Conservation (phyloP, 2,113 vertebrate genomes). For the Gnathonemus echidnorhynchus region DNA sequence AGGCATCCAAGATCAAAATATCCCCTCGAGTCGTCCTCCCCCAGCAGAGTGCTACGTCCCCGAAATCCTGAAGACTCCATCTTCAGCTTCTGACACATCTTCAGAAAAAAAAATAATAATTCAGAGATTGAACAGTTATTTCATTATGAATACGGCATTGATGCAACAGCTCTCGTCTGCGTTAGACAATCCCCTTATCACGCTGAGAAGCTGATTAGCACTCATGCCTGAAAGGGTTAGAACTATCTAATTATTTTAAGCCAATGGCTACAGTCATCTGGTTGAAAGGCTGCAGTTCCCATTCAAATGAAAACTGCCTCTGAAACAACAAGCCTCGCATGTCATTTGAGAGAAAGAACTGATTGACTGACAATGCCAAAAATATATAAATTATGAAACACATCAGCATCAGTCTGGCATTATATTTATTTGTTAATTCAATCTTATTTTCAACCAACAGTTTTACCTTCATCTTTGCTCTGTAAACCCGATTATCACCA, state of each 20-base stretch:
- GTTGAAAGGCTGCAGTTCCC: background rate
- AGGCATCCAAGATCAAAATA: background rate
- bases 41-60: background rate
- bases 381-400: background rate
- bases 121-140: background rate
- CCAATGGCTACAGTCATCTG: background rate
- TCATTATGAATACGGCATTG: background rate
- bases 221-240: background rate
- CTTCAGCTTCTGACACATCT: background rate
- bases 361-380: background rate
- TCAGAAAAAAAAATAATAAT: background rate
- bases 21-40: background rate
- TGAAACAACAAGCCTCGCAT: background rate
- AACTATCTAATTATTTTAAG: constrained; percentile 7
- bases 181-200: background rate
- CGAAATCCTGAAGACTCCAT: background rate
- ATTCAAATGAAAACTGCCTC: background rate
- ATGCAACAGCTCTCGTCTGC: background rate
- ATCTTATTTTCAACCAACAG: background rate
- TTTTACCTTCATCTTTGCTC: background rate
- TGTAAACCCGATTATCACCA: background rate
- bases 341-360: background rate
- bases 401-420: background rate
- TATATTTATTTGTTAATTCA: background rate
- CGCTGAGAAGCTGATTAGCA: background rate